Conservation (phyloP, 2,113 vertebrate genomes). For the Coptodon rendalli region DNA sequence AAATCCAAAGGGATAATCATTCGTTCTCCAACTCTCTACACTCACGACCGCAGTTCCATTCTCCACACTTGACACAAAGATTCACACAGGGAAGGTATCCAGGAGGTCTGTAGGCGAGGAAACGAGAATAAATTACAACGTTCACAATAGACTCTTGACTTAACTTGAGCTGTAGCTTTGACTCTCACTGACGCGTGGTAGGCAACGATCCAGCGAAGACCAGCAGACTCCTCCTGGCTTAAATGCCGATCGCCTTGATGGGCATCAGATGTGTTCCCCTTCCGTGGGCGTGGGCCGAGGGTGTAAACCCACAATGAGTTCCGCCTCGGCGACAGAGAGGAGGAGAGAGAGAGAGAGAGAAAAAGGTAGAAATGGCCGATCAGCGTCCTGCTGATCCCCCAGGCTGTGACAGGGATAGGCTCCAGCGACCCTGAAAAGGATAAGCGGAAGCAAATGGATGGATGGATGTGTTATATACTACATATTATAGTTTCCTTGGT, state of each 20-base stretch:
- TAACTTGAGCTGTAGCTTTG: neutral
- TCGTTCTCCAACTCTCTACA: neutral
- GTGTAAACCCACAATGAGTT: neutral
- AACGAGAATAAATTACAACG: fast-evolving
- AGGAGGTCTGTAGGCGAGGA: fast-evolving
- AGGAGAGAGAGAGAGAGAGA: neutral
- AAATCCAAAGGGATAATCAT: neutral
- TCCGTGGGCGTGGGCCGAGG: neutral
- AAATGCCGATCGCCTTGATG: neutral
- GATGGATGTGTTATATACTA: neutral
- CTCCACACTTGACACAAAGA: neutral
- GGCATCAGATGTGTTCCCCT: neutral
- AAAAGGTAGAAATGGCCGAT: neutral
- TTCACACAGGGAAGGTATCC: neutral
- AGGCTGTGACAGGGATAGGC: neutral
- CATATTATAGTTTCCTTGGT: neutral
- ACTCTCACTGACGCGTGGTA: neutral
- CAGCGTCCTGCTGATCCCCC: neutral
- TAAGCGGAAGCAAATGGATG: fast-evolving
- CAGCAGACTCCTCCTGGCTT: neutral
- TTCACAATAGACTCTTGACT: neutral
- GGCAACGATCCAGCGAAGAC: neutral
- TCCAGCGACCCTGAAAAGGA: neutral
- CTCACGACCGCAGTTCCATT: neutral
- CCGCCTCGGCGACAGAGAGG: fast-evolving